These are phyloP conservation scores for Gnathonemus longibarbis DNA, from an alignment of 2,113 vertebrate species.

Conservation along the genomic window DNA sequence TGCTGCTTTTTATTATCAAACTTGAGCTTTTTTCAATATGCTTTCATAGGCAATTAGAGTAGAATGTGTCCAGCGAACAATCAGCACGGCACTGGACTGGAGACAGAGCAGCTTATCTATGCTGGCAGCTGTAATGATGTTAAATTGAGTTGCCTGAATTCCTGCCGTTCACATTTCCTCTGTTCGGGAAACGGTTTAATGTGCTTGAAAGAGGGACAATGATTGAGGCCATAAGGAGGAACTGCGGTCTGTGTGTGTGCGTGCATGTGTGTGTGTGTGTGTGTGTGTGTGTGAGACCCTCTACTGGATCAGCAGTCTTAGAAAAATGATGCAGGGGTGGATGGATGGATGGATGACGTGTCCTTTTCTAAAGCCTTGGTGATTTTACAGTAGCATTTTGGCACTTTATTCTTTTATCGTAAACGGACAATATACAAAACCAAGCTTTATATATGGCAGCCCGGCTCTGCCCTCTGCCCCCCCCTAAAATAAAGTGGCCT, in stretches of 20 bases:
- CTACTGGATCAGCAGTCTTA: not conserved
- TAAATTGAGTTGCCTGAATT: slow-evolving; percentile 17
- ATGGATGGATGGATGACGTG: not conserved
- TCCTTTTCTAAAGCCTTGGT: not conserved
- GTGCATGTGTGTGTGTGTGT: not conserved
- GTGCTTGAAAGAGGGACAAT: not conserved
- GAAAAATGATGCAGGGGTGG: not conserved
- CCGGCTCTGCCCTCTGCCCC: not conserved
- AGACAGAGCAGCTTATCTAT: slow-evolving; percentile 12
- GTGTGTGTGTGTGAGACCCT: not conserved
- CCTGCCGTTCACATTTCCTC: slow-evolving; percentile 8
- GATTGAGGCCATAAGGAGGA: not conserved
- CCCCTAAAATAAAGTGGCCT: not conserved
- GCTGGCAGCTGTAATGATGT: slow-evolving; percentile 4
- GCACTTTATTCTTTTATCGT: not conserved
- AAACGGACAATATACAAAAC: not conserved
- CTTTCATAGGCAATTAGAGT: slow-evolving; percentile 5
- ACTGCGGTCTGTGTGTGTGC: not conserved
- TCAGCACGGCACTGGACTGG: not conserved
- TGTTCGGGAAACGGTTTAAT: not conserved
- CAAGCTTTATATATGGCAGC: not conserved
- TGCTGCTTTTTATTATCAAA: not conserved
- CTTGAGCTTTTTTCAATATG: slow-evolving; percentile 15
- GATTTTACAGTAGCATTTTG: not conserved
- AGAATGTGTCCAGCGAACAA: not conserved